Evolutionary conservation across 2,113 vertebrate species (phyloP), one percentile per base, ranked within the genome.

Genomic region (Apteryx owenii): DNA sequence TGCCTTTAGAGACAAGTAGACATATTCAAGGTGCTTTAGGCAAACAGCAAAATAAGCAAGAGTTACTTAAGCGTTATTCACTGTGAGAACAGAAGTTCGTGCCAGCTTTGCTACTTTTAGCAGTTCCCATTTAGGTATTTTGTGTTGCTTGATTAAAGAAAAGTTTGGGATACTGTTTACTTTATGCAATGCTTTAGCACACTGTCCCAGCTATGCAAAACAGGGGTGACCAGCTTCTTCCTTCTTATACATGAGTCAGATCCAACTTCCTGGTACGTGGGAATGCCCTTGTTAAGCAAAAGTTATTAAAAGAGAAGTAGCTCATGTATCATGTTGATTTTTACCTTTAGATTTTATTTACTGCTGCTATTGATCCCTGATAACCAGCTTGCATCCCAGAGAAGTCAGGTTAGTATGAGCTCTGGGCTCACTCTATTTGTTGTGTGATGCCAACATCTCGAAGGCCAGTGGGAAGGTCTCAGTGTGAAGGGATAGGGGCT

Each of bases 351-450:
- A 7, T 56, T 11, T 53, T 69, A 44, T 36, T 73, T 69, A 20
- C 40, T 78, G 17, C 28, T 86, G 29, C 72, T 90, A 16, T 62
- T 87, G 60, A 25, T 79, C 18, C 48, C 65, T 68, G 56, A n/a
- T 1, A 5, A 28, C 64, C 53, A 44, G 7, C 84, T 82, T 75
- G 46, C n/a, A 72, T 42, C 72, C 54, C 77, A 64, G 64, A 90
- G 23, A 18, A 54, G 4, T 50, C 51, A 20, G 23, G 31, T 60
- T 65, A 56, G 60, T 73, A 38, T 19, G 65, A 66, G 28, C 40
- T 65, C 62, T 46, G 53, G 53, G 26, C 33, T 89, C 0, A 0
- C 33, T 65, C 48, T 83, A 72, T 36, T 56, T 0, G 0, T 44
- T 66, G 50, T 4, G 1, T 33, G 36, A 58, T 58, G 40, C 42